Conservation (phyloP, 1,140 invertebrate genomes). For the Phymorhynchus buccinoides region DNA sequence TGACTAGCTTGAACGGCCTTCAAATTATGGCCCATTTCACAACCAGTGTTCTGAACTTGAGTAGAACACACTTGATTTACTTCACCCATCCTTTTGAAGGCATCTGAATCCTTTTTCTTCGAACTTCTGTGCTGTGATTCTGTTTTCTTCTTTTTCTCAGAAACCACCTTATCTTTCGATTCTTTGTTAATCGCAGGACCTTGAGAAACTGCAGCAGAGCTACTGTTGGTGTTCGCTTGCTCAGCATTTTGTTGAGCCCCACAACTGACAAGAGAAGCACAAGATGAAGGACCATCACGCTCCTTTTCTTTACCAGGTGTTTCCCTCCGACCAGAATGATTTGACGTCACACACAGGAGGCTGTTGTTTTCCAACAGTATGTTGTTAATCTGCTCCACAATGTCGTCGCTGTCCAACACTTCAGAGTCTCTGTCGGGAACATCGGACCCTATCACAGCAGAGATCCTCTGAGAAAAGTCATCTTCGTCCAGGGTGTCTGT, state of each 20-base stretch:
- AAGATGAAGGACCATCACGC: not conserved
- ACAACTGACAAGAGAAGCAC: not conserved
- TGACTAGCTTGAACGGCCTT: no score
- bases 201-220: not conserved
- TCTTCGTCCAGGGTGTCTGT: not conserved
- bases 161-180: not conserved
- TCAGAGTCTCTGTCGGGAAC: not conserved
- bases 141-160: not conserved
- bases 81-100: not conserved
- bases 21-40: not conserved
- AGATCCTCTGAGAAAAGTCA: not conserved
- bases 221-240: not conserved
- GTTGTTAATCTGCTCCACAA: slow-evolving; percentile 1
- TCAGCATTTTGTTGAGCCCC: not conserved
- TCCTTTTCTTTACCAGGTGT: not conserved
- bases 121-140: not conserved
- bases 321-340: not conserved
- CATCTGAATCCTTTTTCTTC: not conserved
- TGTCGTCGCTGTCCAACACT: not conserved
- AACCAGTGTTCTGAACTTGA: not conserved
- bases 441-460: not conserved
- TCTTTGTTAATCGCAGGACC: not conserved
- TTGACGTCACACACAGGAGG: not conserved
- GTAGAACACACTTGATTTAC: not conserved
- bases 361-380: slow-evolving; percentile 8